These are phyloP conservation scores for Xanthia icteritia DNA, from an alignment of 2,888 invertebrate species.

Conservation along the genomic window DNA sequence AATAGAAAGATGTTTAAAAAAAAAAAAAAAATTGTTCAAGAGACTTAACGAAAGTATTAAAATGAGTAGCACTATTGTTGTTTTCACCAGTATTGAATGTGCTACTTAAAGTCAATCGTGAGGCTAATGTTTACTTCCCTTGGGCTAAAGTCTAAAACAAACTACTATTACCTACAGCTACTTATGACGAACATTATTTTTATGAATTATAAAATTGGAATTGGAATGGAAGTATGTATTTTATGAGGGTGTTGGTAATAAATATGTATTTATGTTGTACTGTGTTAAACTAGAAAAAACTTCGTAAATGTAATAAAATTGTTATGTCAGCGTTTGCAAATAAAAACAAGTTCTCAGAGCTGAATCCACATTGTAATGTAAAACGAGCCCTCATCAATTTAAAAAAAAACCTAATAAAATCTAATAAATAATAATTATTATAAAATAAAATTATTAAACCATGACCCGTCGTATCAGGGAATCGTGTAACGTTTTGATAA, in stretches of 20 bases:
- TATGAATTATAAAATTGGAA: constrained; percentile 18
- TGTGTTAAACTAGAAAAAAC: background rate
- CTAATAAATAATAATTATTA: constrained; percentile 9
- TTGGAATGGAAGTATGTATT: constrained; percentile 36
- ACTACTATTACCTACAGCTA: background rate
- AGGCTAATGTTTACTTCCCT: constrained; percentile 25
- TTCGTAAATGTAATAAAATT: constrained; percentile 11
- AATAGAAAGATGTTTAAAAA: background rate
- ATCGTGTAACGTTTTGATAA: constrained; percentile 38
- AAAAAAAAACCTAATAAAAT: background rate
- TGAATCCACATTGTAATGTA: background rate
- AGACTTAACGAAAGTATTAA: constrained; percentile 26
- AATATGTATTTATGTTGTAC: constrained; percentile 17
- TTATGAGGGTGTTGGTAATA: constrained; percentile 17
- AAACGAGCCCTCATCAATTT: background rate
- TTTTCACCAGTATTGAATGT: constrained; percentile 28
- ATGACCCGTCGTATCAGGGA: constrained; percentile 20
- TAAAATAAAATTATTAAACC: constrained; percentile 1
- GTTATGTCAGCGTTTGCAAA: constrained; percentile 12
- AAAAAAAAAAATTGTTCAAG: constrained; percentile 18
- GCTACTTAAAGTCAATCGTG: constrained; percentile 23
- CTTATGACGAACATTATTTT: background rate
- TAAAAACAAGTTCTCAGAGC: constrained; percentile 11
- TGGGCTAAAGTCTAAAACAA: constrained; percentile 8
- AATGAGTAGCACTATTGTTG: constrained; percentile 7